Conservation (phyloP, 2,113 vertebrate genomes). For the Tursiops truncatus region DNA sequence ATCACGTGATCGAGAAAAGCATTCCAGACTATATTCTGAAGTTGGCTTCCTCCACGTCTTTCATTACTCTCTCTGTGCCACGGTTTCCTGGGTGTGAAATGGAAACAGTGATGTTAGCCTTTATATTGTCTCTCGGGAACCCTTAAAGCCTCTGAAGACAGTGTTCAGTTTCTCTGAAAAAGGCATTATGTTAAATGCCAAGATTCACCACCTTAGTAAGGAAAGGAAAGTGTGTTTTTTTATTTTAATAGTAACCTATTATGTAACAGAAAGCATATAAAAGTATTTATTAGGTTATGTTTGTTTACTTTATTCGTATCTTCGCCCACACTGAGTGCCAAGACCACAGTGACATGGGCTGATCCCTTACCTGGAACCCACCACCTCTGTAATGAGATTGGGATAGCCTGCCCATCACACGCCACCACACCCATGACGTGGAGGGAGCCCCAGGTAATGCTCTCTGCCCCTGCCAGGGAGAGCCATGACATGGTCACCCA, state of each 20-base stretch:
- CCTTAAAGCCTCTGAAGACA: background rate
- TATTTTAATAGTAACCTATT: background rate
- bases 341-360: background rate
- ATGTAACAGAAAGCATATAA: background rate
- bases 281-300: background rate
- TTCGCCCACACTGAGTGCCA: background rate
- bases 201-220: background rate
- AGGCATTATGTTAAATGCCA: background rate
- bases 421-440: background rate
- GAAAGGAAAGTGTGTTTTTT: background rate
- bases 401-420: background rate
- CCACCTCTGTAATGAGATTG: background rate
- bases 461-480: background rate
- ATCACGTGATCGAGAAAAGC: background rate
- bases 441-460: background rate
- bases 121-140: background rate
- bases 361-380: background rate
- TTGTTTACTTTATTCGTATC: background rate
- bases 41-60: background rate
- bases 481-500: slow-evolving; percentile 23
- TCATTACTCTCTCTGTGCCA: background rate
- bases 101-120: background rate
- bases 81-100: background rate
- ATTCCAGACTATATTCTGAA: background rate
- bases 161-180: background rate